phyloP scores from a whole-genome alignment of 2,113 vertebrate genomes.

The Micronycteris hirsuta region DNA sequence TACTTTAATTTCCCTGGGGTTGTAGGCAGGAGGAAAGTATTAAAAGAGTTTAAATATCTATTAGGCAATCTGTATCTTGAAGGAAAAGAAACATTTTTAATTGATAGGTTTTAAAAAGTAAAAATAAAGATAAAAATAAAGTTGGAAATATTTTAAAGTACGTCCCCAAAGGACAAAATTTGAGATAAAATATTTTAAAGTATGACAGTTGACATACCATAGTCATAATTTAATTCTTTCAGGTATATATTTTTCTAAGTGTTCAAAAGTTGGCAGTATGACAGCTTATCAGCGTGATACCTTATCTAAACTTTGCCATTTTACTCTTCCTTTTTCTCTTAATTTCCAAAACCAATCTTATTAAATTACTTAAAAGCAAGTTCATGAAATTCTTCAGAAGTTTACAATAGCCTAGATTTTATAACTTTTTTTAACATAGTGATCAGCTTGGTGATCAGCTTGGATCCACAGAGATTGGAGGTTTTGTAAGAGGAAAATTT shows the following conservation, averaged over 20 bases:
- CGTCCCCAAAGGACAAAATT: background rate
- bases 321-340: conserved; percentile 23
- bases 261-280: background rate
- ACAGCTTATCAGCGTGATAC: background rate
- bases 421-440: conserved; percentile 52
- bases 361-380: conserved; percentile 1
- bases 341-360: conserved; percentile 43
- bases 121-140: conserved; percentile 37
- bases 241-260: background rate
- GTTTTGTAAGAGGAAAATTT: conserved; percentile 73
- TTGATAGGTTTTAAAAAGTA: background rate
- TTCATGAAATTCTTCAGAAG: conserved; percentile 32
- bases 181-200: background rate
- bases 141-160: background rate
- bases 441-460: background rate
- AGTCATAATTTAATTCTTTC: background rate
- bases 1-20: background rate
- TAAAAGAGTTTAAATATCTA: background rate
- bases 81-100: background rate
- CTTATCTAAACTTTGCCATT: conserved; percentile 28
- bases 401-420: conserved; percentile 11
- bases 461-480: conserved; percentile 49
- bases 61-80: background rate
- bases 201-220: background rate
- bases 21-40: background rate